Percentiles rank a stretch among this genome's conserved stretches.
Conservation (phyloP, 1,140 invertebrate genomes). For the Campoletis sonorensis region DNA sequence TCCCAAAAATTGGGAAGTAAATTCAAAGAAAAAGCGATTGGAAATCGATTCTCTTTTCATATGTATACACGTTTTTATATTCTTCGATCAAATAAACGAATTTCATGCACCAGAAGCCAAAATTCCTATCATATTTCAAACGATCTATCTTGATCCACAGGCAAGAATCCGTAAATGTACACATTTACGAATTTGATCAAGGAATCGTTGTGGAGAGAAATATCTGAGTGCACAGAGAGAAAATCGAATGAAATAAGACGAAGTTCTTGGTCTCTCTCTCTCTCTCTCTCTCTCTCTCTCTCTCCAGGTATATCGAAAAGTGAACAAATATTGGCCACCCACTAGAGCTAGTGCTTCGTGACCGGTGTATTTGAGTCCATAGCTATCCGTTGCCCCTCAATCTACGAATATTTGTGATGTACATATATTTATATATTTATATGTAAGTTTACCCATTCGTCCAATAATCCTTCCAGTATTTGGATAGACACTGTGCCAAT, state of each 20-base stretch:
- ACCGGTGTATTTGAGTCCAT: background rate
- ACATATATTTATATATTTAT: background rate
- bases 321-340: conserved; percentile 18
- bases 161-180: background rate
- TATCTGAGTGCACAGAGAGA: background rate
- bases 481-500: too few relatives aligned
- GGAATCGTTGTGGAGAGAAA: background rate
- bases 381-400: background rate
- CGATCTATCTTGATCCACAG: background rate
- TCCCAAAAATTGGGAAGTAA: too few relatives aligned
- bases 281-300: too few relatives aligned
- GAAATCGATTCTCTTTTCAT: too few relatives aligned
- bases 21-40: too few relatives aligned
- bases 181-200: conserved; percentile 17
- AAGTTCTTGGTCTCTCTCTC: background rate
- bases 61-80: too few relatives aligned
- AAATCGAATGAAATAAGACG: background rate
- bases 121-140: background rate
- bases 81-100: too few relatives aligned
- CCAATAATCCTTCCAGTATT: too few relatives aligned
- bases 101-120: too few relatives aligned
- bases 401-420: background rate
- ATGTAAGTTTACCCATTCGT: background rate
- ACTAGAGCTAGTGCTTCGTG: background rate
- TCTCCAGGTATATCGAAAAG: background rate